Evolutionary conservation across 2,113 vertebrate species (phyloP).

Genomic region (Chascanopsetta lugubris): DNA sequence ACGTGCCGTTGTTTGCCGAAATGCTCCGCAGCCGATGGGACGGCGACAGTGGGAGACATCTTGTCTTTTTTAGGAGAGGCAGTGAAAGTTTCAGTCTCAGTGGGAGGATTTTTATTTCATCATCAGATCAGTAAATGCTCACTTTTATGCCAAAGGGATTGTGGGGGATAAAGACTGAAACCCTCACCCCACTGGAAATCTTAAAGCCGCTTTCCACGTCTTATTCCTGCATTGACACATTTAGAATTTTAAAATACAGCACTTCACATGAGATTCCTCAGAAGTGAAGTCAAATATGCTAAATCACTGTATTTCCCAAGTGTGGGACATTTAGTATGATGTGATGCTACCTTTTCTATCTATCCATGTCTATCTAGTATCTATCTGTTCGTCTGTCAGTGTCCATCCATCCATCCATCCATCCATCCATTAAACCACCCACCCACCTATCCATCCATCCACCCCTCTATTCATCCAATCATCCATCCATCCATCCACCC

Average conservation of each 20-base stretch:
- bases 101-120: conserved; percentile 44
- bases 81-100: conserved; percentile 10
- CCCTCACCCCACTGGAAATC: conserved; percentile 42
- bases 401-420: no score
- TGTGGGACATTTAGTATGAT: not conserved
- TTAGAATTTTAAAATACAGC: conserved; percentile 7
- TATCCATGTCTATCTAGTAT: no score
- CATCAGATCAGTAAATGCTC: conserved; percentile 61
- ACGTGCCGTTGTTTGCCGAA: conserved; percentile 9
- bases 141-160: conserved; percentile 58
- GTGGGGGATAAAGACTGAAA: conserved; percentile 55
- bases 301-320: not conserved
- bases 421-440: no score
- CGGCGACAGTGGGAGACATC: conserved; percentile 6
- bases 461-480: no score
- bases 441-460: no score
- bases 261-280: conserved; percentile 13
- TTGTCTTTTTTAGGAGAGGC: conserved; percentile 8
- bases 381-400: no score
- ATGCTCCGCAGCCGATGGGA: conserved; percentile 16
- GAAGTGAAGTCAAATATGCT: not conserved
- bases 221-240: conserved; percentile 22
- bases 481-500: no score
- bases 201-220: conserved; percentile 38
- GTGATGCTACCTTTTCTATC: not conserved